Evolutionary conservation across 2,797 vertebrate genomes (phyloP), one percentile per base, ranked within the genome.

Genomic region (Anolis apletophallus): DNA sequence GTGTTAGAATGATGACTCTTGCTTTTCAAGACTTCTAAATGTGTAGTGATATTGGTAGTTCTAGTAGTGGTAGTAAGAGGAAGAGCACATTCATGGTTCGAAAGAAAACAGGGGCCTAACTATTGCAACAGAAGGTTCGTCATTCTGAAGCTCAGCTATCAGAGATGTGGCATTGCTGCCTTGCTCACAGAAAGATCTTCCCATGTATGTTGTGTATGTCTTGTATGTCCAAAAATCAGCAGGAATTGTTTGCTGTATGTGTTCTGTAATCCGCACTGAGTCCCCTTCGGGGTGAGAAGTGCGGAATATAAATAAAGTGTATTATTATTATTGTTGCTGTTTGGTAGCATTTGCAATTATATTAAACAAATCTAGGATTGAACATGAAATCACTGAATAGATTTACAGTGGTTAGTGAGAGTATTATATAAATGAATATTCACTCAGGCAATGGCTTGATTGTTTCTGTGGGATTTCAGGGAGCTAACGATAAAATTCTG

Each of bases 341-440:
- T 92, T 84, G 87, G n/a, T 72, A 86, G 86, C 68, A 87, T 74
- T 84, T 0, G 0, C 55, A 91, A 90, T 85, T 89, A 74, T 1
- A 0, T 93, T 89, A 32, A 80, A 87, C 83, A 90, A 85, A 92
- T 64, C 69, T 82, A 78, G 54, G 55, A 83, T 86, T 89, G 84
- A 85, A 69, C 64, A 59, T 90, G 85, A 61, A 91, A 90, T 78
- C 82, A 55, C 84, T 88, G 55, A 75, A 55, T 74, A 90, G 91
- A 88, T 90, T 92, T 93, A 86, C 85, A 81, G 69, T 77, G 88
- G 87, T 88, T 91, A 94, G 86, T 92, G 86, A n/a, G 86, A 67
- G 73, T 92, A 87, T 40, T 54, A 79, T 83, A 75, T 88, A 91
- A 88, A 88, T 79, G 85, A 87, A 71, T 83, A 93, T 61, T 68